phyloP scores from a whole-genome alignment of 2,797 vertebrate genomes.

The Chiloscyllium punctatum region DNA sequence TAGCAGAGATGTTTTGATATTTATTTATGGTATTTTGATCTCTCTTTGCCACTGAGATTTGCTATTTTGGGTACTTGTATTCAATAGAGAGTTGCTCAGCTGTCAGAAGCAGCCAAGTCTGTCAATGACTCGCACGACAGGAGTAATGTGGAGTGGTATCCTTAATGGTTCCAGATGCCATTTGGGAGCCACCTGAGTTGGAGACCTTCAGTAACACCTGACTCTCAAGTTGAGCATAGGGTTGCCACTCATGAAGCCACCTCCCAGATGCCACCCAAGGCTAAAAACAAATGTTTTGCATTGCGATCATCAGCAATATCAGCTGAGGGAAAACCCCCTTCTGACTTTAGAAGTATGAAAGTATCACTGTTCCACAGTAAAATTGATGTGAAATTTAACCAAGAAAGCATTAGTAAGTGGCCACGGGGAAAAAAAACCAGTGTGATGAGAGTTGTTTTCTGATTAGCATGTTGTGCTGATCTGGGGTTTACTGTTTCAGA shows the following conservation, averaged over 20 bases:
- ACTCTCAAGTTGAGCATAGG: too few species aligned
- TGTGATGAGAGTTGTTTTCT: neutral
- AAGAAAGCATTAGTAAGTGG: neutral
- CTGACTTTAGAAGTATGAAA: neutral
- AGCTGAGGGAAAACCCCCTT: neutral
- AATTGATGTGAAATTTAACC: neutral
- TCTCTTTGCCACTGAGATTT: neutral
- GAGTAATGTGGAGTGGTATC: neutral
- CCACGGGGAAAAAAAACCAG: neutral
- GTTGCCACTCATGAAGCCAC: neutral
- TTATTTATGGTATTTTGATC: constrained; percentile 13
- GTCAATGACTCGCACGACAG: neutral
- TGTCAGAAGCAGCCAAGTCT: neutral
- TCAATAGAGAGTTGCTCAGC: neutral
- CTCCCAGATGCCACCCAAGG: neutral
- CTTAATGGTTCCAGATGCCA: neutral
- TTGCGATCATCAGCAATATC: neutral
- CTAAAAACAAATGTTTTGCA: neutral
- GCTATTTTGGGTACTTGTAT: constrained; percentile 1
- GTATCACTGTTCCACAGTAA: neutral
- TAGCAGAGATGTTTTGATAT: constrained; percentile 1
- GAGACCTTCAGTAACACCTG: neutral
- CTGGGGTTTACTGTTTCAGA: neutral
- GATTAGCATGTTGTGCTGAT: neutral
- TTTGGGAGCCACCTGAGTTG: neutral